Base-by-base conservation (phyloP, 92 coral and sea anemone genomes). In the Siderastrea radians region DNA sequence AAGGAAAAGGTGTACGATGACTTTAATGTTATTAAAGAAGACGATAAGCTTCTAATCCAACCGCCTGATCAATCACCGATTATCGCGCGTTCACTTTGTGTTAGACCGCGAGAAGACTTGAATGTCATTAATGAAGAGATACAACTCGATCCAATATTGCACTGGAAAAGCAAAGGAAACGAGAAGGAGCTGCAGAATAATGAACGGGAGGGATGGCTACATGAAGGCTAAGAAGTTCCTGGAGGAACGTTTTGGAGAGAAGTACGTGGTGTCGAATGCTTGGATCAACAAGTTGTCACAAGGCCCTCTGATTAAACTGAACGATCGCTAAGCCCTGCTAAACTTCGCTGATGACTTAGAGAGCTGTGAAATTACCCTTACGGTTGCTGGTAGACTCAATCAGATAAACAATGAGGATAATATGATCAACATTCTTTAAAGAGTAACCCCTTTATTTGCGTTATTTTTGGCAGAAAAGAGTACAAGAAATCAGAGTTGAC, bases 291-390 rank as follows among this genome's bases (percentile, higher is more conserved):
- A 85, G 51, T 73, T 90, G 16, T 15, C 82, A 2, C 6, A 12
- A 7, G 88, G 83, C 4, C 84, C 88, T 46, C 75, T 66, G 6
- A 85, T 78, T 43, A 47, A 75, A 55, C 17, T 49, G 57, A 79
- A 74, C 47, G 58, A 73, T 17, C 51, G 68, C 47, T 87, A 73
- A 71, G 91, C 91, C 71, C 75, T 92, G 63, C 82, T 77, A 38
- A 72, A 84, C 75, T 66, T 92, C 12, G 87, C 92, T 68, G 95
- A 92, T 60, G 90, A 92, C 62, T 74, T 92, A 45, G 84, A 83
- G 52, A 88, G 76, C 84, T 84, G 95, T 72, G 87, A 79, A 49
- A 88, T 70, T 26, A 80, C 72, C 59, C 74, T 92, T 15, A 72
- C 72, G 11, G 92, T 84, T 52, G 67, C 80, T 1, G 84, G 84